A percentile compares a stretch with the other conserved stretches of the same genome.
Evolutionary conservation across 2,797 vertebrate species (phyloP).

Genomic region (Argyrosomus regius): DNA sequence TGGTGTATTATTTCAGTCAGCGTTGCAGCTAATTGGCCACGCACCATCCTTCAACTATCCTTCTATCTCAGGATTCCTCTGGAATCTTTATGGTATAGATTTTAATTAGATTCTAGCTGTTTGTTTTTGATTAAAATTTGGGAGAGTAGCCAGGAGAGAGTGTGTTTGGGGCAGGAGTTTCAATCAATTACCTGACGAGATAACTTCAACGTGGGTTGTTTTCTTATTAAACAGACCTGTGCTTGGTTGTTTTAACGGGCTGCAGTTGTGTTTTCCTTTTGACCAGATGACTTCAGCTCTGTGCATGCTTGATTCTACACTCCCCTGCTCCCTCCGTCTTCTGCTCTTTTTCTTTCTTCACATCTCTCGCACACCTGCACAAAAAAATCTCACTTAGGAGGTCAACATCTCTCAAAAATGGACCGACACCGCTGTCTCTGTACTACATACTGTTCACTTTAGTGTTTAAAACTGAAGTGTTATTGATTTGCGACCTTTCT

Average conservation of each 20-base stretch:
- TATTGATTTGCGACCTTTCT: not conserved
- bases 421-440: not conserved
- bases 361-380: constrained; percentile 41
- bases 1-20: constrained; percentile 16
- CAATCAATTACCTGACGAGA: constrained; percentile 29
- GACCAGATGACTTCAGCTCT: constrained; percentile 9
- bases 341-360: constrained; percentile 15
- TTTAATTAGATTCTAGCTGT: constrained; percentile 16
- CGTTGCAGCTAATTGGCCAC: constrained; percentile 20
- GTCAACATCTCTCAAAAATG: constrained; percentile 6
- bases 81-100: constrained; percentile 16
- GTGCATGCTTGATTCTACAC: not conserved
- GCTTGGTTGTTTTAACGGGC: constrained; percentile 43
- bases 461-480: not conserved
- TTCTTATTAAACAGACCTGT: constrained; percentile 59
- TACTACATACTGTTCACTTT: not conserved
- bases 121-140: constrained; percentile 13
- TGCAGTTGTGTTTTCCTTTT: constrained; percentile 41
- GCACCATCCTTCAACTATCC: not conserved
- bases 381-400: constrained; percentile 8
- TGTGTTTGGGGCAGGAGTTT: not conserved
- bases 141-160: not conserved
- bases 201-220: constrained; percentile 44
- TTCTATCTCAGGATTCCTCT: constrained; percentile 3
- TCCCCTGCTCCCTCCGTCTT: not conserved